Evolutionary conservation across 37 sponge, comb jelly and placozoan genomes (phyloP).

Genomic region (Diacarnus erythraeanus): DNA sequence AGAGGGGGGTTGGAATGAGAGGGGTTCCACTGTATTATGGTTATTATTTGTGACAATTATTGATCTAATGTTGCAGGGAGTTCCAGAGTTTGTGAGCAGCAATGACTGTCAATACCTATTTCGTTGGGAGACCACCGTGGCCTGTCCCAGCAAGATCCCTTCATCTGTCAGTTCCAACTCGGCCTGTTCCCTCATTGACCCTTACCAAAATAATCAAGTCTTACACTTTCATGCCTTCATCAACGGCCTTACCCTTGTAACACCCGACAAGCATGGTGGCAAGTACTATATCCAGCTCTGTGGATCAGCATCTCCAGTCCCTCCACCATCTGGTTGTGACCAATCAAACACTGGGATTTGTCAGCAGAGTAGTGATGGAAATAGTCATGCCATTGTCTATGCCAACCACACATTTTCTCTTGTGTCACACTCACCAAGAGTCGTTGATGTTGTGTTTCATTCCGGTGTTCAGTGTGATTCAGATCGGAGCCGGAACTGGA

Average conservation of each 20-base stretch:
- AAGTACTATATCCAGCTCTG: slow-evolving; percentile 45
- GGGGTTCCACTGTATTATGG: not conserved
- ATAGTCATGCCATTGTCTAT: slow-evolving; percentile 10
- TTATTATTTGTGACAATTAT: not conserved
- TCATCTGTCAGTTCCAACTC: slow-evolving; percentile 12
- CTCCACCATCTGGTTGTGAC: slow-evolving; percentile 15
- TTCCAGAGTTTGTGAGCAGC: slow-evolving; percentile 18
- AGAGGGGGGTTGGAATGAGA: no score
- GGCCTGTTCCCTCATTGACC: slow-evolving; percentile 36
- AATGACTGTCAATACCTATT: slow-evolving; percentile 35
- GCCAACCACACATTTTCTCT: slow-evolving; percentile 35
- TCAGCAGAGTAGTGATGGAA: not conserved
- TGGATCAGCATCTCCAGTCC: slow-evolving; percentile 16
- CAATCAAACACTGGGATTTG: slow-evolving; percentile 19
- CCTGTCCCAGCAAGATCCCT: slow-evolving; percentile 43
- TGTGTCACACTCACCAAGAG: slow-evolving; percentile 27
- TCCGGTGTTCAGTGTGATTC: slow-evolving; percentile 27
- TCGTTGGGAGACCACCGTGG: slow-evolving; percentile 35
- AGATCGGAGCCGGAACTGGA: slow-evolving; percentile 23
- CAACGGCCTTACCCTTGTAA: slow-evolving; percentile 13
- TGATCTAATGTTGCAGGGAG: slow-evolving; percentile 15
- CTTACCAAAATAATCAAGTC: not conserved
- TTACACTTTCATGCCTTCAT: not conserved
- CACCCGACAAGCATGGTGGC: not conserved
- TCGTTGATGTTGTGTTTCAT: slow-evolving; percentile 32